phyloP scores from a whole-genome alignment of 1,140 invertebrate genomes.

The Pseudomyrmex dendroicus region DNA sequence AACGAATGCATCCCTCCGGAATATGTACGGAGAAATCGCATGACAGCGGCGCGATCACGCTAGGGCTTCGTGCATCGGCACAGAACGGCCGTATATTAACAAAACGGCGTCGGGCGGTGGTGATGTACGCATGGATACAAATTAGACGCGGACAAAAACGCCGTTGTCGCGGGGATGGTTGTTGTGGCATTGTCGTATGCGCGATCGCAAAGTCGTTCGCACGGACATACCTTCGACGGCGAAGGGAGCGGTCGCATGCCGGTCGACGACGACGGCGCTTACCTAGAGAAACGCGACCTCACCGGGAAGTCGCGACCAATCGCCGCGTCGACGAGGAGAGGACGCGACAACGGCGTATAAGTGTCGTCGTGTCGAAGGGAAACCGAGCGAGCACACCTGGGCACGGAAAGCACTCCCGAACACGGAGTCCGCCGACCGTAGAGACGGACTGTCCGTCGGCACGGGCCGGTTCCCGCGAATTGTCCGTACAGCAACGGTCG shows the following conservation, averaged over 20 bases:
- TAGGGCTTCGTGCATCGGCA: constrained; percentile 55
- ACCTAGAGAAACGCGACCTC: not conserved
- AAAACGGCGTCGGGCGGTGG: not conserved
- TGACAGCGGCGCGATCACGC: constrained; percentile 59
- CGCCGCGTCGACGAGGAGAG: not conserved
- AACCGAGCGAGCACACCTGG: constrained; percentile 3
- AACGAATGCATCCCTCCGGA: not conserved
- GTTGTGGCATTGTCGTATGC: constrained; percentile 45
- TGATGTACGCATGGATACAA: not conserved
- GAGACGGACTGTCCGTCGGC: not conserved
- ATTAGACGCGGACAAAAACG: not conserved
- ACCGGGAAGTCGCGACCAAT: not conserved
- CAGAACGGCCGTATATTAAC: constrained; percentile 15
- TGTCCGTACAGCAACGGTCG: not conserved
- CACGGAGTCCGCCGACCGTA: not conserved
- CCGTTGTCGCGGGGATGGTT: not conserved
- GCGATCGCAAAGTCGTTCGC: constrained; percentile 55
- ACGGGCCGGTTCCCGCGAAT: not conserved
- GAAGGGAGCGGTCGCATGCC: constrained; percentile 54
- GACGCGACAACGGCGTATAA: constrained; percentile 43
- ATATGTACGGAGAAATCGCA: constrained; percentile 33
- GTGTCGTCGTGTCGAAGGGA: constrained; percentile 14
- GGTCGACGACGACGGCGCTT: not conserved
- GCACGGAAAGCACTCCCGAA: constrained; percentile 7
- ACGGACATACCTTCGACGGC: constrained; percentile 30